phyloP scores from a whole-genome alignment of 2,113 vertebrate genomes.

The Pelusios castaneus region DNA sequence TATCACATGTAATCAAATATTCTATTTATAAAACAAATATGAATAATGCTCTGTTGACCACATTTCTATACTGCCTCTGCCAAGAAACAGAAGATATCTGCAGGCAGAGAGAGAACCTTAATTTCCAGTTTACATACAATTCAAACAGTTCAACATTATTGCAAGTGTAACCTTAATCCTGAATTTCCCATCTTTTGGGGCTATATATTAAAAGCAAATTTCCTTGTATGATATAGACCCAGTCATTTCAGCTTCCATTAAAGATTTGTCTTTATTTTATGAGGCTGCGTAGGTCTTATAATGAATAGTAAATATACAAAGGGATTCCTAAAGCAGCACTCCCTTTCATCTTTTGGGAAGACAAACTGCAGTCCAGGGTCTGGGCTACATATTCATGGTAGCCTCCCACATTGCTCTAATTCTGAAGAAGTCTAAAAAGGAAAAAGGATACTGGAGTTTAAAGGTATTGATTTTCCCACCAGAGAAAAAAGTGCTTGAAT shows the following conservation, averaged over 20 bases:
- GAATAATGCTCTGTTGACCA: neutral
- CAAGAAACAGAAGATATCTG: neutral
- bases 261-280: neutral
- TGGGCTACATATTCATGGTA: neutral
- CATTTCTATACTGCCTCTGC: neutral
- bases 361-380: neutral
- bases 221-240: neutral
- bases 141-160: too few relatives aligned
- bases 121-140: too few relatives aligned
- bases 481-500: neutral
- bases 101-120: too few relatives aligned
- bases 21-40: neutral
- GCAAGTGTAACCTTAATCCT: too few relatives aligned
- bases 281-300: neutral
- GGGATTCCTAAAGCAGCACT: neutral
- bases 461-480: too few relatives aligned
- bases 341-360: neutral
- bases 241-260: neutral
- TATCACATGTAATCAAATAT: neutral
- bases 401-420: neutral
- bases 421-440: neutral
- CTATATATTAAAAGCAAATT: neutral
- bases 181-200: too few relatives aligned
- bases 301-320: neutral
- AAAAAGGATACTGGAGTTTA: neutral